Evolutionary conservation across 2,797 vertebrate genomes (phyloP).

Genomic region (Macroramphosus scolopax): DNA sequence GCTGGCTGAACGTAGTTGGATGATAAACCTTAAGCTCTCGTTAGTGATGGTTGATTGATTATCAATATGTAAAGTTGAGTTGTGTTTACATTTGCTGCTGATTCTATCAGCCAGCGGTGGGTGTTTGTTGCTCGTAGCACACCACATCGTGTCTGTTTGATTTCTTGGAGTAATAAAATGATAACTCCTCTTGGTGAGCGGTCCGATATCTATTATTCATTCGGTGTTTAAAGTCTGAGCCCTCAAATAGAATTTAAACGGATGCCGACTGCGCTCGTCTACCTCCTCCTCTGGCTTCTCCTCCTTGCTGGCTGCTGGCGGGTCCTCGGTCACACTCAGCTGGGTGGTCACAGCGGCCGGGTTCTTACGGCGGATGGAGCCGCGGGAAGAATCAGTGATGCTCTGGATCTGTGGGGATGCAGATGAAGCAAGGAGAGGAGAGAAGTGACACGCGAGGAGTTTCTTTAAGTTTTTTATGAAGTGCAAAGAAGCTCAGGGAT

Average conservation of each 20-base stretch:
- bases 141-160: too few relatives aligned
- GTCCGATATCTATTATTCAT: too few relatives aligned
- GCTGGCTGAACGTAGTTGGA: too few relatives aligned
- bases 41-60: too few relatives aligned
- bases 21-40: too few relatives aligned
- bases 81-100: too few relatives aligned
- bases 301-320: conserved; percentile 85
- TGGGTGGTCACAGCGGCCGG: conserved; percentile 87
- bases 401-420: conserved; percentile 88
- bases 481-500: neutral
- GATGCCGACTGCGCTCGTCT: conserved; percentile 9
- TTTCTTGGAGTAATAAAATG: too few relatives aligned
- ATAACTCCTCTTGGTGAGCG: too few relatives aligned
- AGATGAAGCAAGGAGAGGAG: conserved; percentile 1
- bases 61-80: too few relatives aligned
- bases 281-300: conserved; percentile 94
- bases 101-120: too few relatives aligned
- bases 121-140: too few relatives aligned
- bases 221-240: too few relatives aligned
- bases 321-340: conserved; percentile 89
- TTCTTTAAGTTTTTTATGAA: neutral
- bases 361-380: conserved; percentile 96
- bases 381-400: conserved; percentile 94
- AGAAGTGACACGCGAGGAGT: neutral
- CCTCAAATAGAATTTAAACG: neutral